Evolutionary conservation across 2,113 vertebrate genomes (phyloP), one percentile per base, ranked within the genome.

Genomic region (Nicator chloris): DNA sequence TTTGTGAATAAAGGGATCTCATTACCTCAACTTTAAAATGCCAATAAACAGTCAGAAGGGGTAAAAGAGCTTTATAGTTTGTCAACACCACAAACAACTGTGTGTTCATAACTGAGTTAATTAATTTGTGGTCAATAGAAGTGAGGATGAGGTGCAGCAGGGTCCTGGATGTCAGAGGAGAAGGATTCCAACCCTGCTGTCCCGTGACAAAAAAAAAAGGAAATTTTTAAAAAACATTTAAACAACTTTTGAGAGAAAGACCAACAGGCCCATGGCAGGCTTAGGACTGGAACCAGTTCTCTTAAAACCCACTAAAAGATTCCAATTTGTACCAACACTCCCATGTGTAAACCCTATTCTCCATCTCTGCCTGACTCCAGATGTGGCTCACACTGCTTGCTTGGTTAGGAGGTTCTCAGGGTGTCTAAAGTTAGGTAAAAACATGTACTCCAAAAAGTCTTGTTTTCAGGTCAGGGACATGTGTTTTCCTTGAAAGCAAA

Each of bases 31-130:
- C 84, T 95, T 91, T 95, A 87, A 96, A 86, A 54, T 0, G 0
- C 61, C 73, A 76, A 40, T 89, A 89, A 93, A 85, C 57, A 76
- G 39, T 85, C 57, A 79, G 54, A 85, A 82, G 39, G 75, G 61
- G 86, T 88, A 79, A 90, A 91, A 95, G 61, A 61, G 39, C 89
- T 85, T 89, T 91, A 76, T n/a, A 27, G 79, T 88, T 94, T 96
- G 85, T 92, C 92, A 82, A 50, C 93, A 65, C 59, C 66, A 17
- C 70, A 68, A 86, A 64, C 33, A 68, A 51, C 31, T n/a, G 6
- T 37, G 19, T 73, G 83, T 54, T 92, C 0, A 0, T 50, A 80
- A 65, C 37, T 1, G 4, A 63, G 45, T 88, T 92, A 69, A 85
- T 85, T 92, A 79, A 90, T 80, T 57, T 57, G 24, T 49, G 23